A percentile compares a stretch with the other conserved stretches of the same genome.
Evolutionary conservation across 2,888 invertebrate species (phyloP).

Genomic region (Neoaliturus tenellus): DNA sequence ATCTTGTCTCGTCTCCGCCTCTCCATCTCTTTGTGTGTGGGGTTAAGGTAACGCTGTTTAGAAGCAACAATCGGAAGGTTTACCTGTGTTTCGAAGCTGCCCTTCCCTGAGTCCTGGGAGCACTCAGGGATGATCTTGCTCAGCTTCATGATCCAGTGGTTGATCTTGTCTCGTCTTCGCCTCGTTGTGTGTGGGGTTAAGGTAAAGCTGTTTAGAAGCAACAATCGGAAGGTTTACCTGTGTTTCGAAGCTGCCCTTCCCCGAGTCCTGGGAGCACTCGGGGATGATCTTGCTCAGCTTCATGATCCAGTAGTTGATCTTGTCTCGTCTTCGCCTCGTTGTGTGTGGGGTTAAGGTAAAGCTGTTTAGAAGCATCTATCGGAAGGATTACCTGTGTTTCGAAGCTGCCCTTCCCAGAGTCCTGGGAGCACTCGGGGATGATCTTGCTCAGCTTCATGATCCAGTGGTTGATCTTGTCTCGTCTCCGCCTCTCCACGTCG

Average conservation of each 20-base stretch:
- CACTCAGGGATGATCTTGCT: slow-evolving; percentile 92
- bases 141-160: slow-evolving; percentile 96
- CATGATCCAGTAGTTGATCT: slow-evolving; percentile 98
- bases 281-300: slow-evolving; percentile 95
- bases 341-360: too few relatives aligned
- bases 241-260: slow-evolving; percentile 78
- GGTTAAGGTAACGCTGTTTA: too few relatives aligned
- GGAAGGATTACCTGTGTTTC: too few relatives aligned
- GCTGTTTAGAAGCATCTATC: too few relatives aligned
- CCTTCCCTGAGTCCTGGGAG: slow-evolving; percentile 77
- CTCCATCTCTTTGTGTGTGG: too few relatives aligned
- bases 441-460: slow-evolving; percentile 94
- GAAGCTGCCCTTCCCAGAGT: slow-evolving; percentile 79
- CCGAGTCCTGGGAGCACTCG: slow-evolving; percentile 77
- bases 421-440: slow-evolving; percentile 83
- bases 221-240: too few relatives aligned
- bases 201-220: too few relatives aligned
- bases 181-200: slow-evolving; percentile 98
- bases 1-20: too few relatives aligned
- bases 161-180: slow-evolving; percentile 95
- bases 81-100: slow-evolving; percentile 74
- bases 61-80: too few relatives aligned
- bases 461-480: slow-evolving; percentile 95
- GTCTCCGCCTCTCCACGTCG: too few relatives aligned
- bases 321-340: slow-evolving; percentile 96